Percentiles rank a stretch among this genome's conserved stretches.
These are phyloP conservation scores for Sitta europaea DNA, from an alignment of 2,113 vertebrate species.

Conservation along the genomic window DNA sequence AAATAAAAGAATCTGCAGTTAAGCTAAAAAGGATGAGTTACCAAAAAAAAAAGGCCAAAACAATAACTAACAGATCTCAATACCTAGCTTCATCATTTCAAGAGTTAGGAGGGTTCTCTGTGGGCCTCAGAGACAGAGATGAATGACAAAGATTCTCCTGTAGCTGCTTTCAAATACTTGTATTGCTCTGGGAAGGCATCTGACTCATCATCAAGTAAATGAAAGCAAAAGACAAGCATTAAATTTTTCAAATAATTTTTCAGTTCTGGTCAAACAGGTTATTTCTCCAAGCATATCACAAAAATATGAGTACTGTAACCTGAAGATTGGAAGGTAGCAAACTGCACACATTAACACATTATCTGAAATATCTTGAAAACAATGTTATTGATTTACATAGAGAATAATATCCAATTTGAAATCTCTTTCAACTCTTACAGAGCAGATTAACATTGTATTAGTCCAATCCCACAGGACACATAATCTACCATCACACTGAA, in stretches of 20 bases:
- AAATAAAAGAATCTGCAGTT: not conserved
- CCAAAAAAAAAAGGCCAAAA: not conserved
- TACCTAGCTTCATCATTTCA: not conserved
- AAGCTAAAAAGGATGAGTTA: not conserved
- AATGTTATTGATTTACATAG: not conserved
- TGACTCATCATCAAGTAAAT: not conserved
- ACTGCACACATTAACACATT: rapidly evolving
- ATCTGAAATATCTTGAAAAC: not conserved
- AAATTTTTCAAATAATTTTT: not conserved
- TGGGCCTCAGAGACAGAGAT: not conserved
- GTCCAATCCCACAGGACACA: not conserved
- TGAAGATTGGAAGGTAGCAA: not conserved
- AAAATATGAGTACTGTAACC: not conserved
- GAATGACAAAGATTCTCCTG: not conserved
- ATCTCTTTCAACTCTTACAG: not conserved
- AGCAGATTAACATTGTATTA: not conserved
- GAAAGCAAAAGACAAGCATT: not conserved
- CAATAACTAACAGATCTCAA: not conserved
- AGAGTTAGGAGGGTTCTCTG: not conserved
- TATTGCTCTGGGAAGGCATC: not conserved
- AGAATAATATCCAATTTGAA: not conserved
- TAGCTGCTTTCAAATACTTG: not conserved
- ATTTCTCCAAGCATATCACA: not conserved
- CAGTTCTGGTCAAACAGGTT: not conserved
- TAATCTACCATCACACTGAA: not conserved